A percentile compares a stretch with the other conserved stretches of the same genome.
Evolutionary conservation across 2,888 invertebrate genomes (phyloP).

Genomic region (Hirtodrosophila trivittata): DNA sequence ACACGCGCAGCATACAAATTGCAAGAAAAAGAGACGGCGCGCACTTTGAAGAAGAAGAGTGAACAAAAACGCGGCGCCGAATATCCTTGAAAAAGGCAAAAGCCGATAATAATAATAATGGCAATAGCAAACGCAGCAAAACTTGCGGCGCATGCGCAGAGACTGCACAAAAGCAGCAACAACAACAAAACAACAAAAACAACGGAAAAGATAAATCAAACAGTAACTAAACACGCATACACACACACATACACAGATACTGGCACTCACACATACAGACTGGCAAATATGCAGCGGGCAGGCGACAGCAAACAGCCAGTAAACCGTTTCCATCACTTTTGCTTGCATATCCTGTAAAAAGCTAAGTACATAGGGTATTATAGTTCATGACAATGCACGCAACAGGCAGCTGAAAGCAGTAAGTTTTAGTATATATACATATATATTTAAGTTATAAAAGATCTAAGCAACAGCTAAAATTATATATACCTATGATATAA

Average conservation of each 20-base stretch:
- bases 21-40: conserved; percentile 26
- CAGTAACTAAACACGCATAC: conserved; percentile 69
- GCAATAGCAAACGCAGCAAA: conserved; percentile 50
- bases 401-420: background rate
- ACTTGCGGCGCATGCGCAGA: conserved; percentile 59
- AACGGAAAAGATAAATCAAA: conserved; percentile 80
- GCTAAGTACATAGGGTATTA: conserved; percentile 12
- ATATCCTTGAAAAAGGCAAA: conserved; percentile 75
- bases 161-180: conserved; percentile 44
- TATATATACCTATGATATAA: no score
- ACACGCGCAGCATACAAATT: conserved; percentile 73
- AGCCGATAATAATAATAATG: conserved; percentile 61
- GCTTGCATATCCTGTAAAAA: conserved; percentile 30
- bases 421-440: conserved; percentile 23
- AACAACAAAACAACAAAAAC: conserved; percentile 40
- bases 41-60: background rate
- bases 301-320: conserved; percentile 45
- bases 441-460: conserved; percentile 26
- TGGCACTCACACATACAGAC: conserved; percentile 11
- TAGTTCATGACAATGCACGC: background rate
- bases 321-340: conserved; percentile 29
- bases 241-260: conserved; percentile 31
- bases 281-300: conserved; percentile 38
- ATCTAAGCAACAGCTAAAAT: no score
- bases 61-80: conserved; percentile 56